Percentiles rank a stretch among this genome's conserved stretches.
Conservation (phyloP, 2,888 invertebrate species). For the Baronia brevicornis region DNA sequence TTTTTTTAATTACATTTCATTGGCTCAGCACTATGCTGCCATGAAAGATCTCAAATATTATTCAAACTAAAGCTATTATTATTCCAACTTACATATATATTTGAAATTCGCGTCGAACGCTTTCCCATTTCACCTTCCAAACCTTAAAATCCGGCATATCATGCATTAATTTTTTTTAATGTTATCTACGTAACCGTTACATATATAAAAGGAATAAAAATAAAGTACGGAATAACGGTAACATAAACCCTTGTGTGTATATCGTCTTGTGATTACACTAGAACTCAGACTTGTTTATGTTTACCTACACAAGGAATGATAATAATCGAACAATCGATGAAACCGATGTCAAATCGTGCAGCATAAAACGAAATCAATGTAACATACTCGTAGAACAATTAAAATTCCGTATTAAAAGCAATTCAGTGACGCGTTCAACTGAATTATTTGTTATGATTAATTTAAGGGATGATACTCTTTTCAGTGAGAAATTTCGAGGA, state of each 20-base stretch:
- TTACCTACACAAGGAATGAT: constrained; percentile 25
- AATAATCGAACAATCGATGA: constrained; percentile 28
- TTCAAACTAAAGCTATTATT: too few species aligned
- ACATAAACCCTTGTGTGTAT: constrained; percentile 6
- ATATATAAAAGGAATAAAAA: constrained; percentile 7
- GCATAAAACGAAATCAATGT: too few species aligned
- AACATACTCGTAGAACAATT: too few species aligned
- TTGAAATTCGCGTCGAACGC: constrained; percentile 46
- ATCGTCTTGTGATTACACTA: constrained; percentile 14
- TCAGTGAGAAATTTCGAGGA: too few species aligned
- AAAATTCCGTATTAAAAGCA: too few species aligned
- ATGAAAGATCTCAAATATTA: too few species aligned
- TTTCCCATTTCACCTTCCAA: constrained; percentile 58
- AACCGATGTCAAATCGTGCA: constrained; percentile 38
- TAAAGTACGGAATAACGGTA: neutral
- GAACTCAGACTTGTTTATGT: constrained; percentile 21
- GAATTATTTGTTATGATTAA: too few species aligned
- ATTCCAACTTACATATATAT: constrained; percentile 36
- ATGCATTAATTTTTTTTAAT: constrained; percentile 22
- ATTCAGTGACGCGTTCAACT: too few species aligned
- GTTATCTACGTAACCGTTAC: constrained; percentile 4
- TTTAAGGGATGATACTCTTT: too few species aligned
- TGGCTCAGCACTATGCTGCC: too few species aligned
- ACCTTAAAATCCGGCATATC: constrained; percentile 41
- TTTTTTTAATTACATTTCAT: too few species aligned